Percentiles rank a stretch among this genome's conserved stretches.
Conservation (phyloP, 1,140 invertebrate genomes). For the Ostrea edulis region DNA sequence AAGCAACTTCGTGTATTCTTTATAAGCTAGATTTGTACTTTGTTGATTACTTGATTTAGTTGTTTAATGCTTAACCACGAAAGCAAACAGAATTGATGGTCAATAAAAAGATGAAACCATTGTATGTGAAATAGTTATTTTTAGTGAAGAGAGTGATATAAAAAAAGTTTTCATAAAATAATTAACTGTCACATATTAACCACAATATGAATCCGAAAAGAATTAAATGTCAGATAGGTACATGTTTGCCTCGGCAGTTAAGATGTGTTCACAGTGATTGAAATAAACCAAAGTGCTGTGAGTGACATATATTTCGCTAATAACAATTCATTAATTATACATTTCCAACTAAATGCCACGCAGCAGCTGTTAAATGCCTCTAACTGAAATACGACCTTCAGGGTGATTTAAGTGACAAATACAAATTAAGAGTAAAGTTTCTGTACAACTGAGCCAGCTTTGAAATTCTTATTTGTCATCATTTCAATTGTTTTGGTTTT, state of each 20-base stretch:
- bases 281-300: not conserved
- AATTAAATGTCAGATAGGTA: not conserved
- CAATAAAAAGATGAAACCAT: too few species aligned
- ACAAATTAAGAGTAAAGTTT: not conserved
- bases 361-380: not conserved
- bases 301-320: not conserved
- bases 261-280: not conserved
- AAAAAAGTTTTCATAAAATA: not conserved
- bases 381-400: not conserved
- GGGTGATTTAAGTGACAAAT: not conserved
- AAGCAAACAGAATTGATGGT: too few species aligned
- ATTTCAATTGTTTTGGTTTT: too few species aligned
- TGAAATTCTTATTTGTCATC: not conserved
- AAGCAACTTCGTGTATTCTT: too few species aligned
- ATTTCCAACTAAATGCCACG: not conserved
- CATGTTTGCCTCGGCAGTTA: not conserved
- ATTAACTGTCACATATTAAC: slow-evolving; percentile 9
- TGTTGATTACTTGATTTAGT: too few species aligned
- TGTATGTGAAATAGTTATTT: too few species aligned
- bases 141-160: too few species aligned
- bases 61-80: too few species aligned
- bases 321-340: not conserved
- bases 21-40: too few species aligned
- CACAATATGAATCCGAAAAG: not conserved
- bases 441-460: not conserved